Base-by-base conservation (phyloP, 2,888 invertebrate genomes). In the Vannuccia rotundouncinata region DNA sequence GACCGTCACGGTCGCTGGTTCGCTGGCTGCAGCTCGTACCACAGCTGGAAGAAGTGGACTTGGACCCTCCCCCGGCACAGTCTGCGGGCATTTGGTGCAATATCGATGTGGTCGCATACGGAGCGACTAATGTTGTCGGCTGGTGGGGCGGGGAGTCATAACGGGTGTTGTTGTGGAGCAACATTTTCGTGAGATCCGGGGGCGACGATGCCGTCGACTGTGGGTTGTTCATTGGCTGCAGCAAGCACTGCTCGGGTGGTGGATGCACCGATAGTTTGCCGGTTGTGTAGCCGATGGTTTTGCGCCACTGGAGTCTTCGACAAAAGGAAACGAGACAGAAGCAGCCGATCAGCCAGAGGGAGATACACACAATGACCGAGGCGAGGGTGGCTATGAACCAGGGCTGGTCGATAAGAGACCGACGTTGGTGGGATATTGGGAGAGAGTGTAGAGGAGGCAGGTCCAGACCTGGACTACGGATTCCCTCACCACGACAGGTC, bases 401-500 rank as follows among this genome's bases (percentile, higher is more conserved):
- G 66, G 66, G 66, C 66, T 66, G 66, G 22, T 22, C 22, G 10
- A 66, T 2, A 2, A 66, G 66, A 22, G 66, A 22, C 2, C 66
- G 13, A n/a, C n/a, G n/a, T n/a, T n/a, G n/a, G 66, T 66, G 66
- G 10, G 45, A 10, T 5, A 17, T 27, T 5, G 66, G 66, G 13
- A n/a, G 66, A 27, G 22, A 5, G 66, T 66, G 22, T 2, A 66
- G 66, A 5, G 66, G 66, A 2, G 5, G 17, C 22, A 66, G 22
- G 10, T 17, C 5, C 2, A 29, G 31, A 17, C 45, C 78, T 13
- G 45, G 45, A 60, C 30, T 29, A 13, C 80, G 80, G n/a, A 80
- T 79, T n/a, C 80, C 80, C 66, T 80, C 80, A 0, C 80, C 80
- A 25, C 66, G 45, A 31, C 80, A 80, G 1, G 80, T 80, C n/a